Evolutionary conservation across 2,113 vertebrate species (phyloP).

Genomic region (Chitala chitala): DNA sequence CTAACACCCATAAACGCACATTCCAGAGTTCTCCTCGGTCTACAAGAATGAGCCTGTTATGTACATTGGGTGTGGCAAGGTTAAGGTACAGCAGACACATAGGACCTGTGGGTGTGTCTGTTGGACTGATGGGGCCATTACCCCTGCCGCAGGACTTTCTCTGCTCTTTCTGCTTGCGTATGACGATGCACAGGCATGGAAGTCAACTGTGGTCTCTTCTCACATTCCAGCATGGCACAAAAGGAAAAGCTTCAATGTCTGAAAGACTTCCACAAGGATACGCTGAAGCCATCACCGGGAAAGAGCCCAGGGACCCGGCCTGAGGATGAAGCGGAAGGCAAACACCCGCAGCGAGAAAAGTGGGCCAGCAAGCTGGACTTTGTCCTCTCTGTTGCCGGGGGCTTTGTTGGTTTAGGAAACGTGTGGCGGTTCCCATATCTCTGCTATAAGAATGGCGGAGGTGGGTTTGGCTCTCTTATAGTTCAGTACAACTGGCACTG

Average conservation of each 20-base stretch:
- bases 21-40: too few relatives aligned
- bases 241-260: slow-evolving; percentile 96
- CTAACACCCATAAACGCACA: too few relatives aligned
- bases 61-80: not conserved
- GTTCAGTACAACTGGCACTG: too few relatives aligned
- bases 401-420: slow-evolving; percentile 95
- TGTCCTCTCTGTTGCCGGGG: slow-evolving; percentile 91
- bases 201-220: not conserved
- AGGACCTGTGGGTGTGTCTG: not conserved
- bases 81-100: not conserved
- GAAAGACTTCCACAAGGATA: slow-evolving; percentile 98
- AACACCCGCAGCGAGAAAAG: slow-evolving; percentile 90
- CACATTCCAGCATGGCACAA: slow-evolving; percentile 75
- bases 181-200: too few relatives aligned
- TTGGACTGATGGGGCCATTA: not conserved
- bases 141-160: not conserved
- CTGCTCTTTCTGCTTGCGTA: not conserved
- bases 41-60: too few relatives aligned
- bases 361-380: slow-evolving; percentile 99
- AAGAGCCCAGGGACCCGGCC: slow-evolving; percentile 92
- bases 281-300: slow-evolving; percentile 90
- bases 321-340: slow-evolving; percentile 94
- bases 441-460: slow-evolving; percentile 99
- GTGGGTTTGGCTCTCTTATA: too few relatives aligned
- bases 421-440: slow-evolving; percentile 99